Evolutionary conservation across 2,797 vertebrate species (phyloP).

Genomic region (Poeciliopsis gracilis): DNA sequence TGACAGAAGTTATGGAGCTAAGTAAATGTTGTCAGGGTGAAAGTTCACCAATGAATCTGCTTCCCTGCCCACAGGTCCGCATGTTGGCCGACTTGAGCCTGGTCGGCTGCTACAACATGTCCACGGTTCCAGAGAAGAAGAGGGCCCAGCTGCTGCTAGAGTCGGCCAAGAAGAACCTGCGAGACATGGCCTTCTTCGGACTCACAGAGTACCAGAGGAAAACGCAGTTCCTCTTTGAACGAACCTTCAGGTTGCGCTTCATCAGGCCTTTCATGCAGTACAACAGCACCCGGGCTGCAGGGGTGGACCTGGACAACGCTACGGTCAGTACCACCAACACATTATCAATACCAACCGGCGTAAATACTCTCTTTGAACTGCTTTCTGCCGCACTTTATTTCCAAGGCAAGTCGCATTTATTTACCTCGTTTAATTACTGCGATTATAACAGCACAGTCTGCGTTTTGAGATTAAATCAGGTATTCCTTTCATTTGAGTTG

Average conservation of each 20-base stretch:
- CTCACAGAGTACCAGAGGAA: conserved; percentile 98
- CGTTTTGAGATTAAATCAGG: background rate
- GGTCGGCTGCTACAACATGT: conserved; percentile 99
- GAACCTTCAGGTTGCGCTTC: conserved; percentile 96
- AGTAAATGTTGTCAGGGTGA: background rate
- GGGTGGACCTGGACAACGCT: conserved; percentile 91
- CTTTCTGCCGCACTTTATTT: background rate
- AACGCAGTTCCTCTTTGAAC: conserved; percentile 98
- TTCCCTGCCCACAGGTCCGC: conserved; percentile 80
- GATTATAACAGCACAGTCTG: background rate
- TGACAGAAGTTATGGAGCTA: background rate
- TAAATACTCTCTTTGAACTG: background rate
- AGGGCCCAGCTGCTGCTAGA: conserved; percentile 94
- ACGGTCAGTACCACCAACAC: conserved; percentile 75
- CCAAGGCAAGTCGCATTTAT: background rate
- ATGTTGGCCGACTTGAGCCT: conserved; percentile 97
- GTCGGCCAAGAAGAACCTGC: conserved; percentile 97
- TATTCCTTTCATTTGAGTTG: background rate
- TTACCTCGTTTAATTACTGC: background rate
- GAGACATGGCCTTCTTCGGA: conserved; percentile 98
- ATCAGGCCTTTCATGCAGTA: conserved; percentile 99
- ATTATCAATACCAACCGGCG: background rate
- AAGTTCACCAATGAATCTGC: background rate
- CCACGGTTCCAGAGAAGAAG: conserved; percentile 94
- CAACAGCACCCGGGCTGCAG: conserved; percentile 95